Base-by-base conservation (phyloP, 2,113 vertebrate genomes). In the Bagarius yarrelli region DNA sequence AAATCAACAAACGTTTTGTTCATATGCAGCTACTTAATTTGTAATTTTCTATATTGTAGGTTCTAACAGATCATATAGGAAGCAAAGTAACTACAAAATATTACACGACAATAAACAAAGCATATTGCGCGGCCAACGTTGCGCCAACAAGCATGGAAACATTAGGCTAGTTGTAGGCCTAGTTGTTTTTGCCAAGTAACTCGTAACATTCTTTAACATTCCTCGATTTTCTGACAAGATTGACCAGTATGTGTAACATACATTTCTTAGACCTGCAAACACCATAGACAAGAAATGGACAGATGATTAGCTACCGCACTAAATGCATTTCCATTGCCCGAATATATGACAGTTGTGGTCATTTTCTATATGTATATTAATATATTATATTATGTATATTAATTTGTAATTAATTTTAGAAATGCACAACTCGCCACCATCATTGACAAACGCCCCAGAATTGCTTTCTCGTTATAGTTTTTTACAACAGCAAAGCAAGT, bases 401-500 rank as follows among this genome's bases (percentile, higher is more conserved):
- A 55, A 23, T n/a, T 25, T 70, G 30, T 27, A 69, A 75, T 55
- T 64, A 16, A 30, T 64, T 81, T 75, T 40, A 25, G 23, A 61
- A 70, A 79, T 30, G 56, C 36, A 76, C 25, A 75, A 53, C 25
- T 34, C 63, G 27, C 69, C 27, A 32, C 53, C 44, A 60, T 25
- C 44, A 81, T 71, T 66, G 53, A 14, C 83, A 71, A 91, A 94
- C 91, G 91, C 89, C 88, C 91, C 93, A 94, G 93, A 94, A 94
- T 94, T 91, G 92, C 92, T 95, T 95, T 93, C 94, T 95, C 94
- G 93, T 96, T 94, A 95, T 98, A 98, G 90, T 13, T 12, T 94
- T 97, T 98, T 97, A 98, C 95, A 95, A 90, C 93, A 94, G 91
- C 92, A 95, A 93, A 95, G 91, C 90, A 95, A 94, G 95, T 94